A percentile compares a stretch with the other conserved stretches of the same genome.
Conservation (phyloP, 2,888 invertebrate genomes). For the Leucozona laternaria region DNA sequence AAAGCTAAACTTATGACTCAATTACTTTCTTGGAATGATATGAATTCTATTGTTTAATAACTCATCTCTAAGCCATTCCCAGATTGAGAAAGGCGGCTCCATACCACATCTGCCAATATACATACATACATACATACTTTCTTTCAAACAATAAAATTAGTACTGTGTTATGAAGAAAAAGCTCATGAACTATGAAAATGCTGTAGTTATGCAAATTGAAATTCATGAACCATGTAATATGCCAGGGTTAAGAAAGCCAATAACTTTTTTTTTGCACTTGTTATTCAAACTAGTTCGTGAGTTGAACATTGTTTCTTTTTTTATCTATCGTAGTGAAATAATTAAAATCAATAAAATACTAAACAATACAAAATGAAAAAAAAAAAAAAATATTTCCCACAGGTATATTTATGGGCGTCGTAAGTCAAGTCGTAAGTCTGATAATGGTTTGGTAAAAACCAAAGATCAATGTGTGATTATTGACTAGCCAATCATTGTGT, state of each 20-base stretch:
- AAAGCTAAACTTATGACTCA: slow-evolving; percentile 10
- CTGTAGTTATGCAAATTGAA: slow-evolving; percentile 50
- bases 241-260: slow-evolving; percentile 38
- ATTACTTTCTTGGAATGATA: slow-evolving; percentile 35
- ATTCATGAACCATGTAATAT: slow-evolving; percentile 50
- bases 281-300: neutral
- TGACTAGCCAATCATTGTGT: too few relatives aligned
- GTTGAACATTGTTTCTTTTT: neutral
- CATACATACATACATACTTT: too few relatives aligned
- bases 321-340: neutral
- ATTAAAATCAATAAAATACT: slow-evolving; percentile 1
- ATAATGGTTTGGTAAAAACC: too few relatives aligned
- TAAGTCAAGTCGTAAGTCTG: neutral
- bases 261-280: slow-evolving; percentile 8
- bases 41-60: slow-evolving; percentile 37
- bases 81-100: neutral
- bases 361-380: neutral
- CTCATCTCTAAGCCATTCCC: slow-evolving; percentile 5
- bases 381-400: neutral
- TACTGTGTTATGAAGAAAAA: slow-evolving; percentile 21
- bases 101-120: slow-evolving; percentile 20
- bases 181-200: slow-evolving; percentile 26
- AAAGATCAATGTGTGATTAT: too few relatives aligned
- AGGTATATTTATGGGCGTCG: neutral
- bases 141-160: slow-evolving; percentile 40